These are phyloP conservation scores for Drosophila picticornis DNA, from an alignment of 2,888 invertebrate genomes.

Conservation along the genomic window DNA sequence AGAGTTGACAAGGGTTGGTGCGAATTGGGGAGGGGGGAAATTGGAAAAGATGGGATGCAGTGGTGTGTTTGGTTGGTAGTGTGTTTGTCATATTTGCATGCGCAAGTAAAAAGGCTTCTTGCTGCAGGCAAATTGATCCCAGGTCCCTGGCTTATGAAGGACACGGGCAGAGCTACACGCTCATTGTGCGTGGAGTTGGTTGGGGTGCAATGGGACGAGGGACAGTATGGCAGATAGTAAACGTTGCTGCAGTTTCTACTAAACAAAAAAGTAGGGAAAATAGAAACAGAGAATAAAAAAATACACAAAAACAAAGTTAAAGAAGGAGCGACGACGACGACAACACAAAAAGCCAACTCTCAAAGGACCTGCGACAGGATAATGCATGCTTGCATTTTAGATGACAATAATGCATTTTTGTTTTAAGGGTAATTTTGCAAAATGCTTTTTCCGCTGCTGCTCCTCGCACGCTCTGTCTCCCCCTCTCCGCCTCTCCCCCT, in stretches of 20 bases:
- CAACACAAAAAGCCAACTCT: conserved; percentile 77
- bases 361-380: conserved; percentile 84
- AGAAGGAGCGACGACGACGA: conserved; percentile 44
- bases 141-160: conserved; percentile 80
- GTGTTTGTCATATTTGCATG: conserved; percentile 80
- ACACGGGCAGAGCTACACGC: conserved; percentile 45
- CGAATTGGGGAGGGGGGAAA: neutral
- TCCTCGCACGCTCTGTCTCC: neutral
- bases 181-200: conserved; percentile 36
- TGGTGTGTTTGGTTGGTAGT: conserved; percentile 33
- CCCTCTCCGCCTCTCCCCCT: neutral
- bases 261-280: conserved; percentile 15
- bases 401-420: conserved; percentile 84
- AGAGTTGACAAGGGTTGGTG: conserved; percentile 11
- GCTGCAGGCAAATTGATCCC: conserved; percentile 82
- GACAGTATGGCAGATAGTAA: conserved; percentile 65
- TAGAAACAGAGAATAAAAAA: conserved; percentile 8
- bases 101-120: conserved; percentile 80
- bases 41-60: conserved; percentile 21
- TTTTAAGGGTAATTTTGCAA: conserved; percentile 82
- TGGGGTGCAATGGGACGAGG: neutral
- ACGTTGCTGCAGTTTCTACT: conserved; percentile 64
- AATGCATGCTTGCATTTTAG: conserved; percentile 84
- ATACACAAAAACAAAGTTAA: conserved; percentile 31
- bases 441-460: conserved; percentile 71